These are phyloP conservation scores for Montipora capitata DNA, from an alignment of 92 coral and sea anemone genomes.

Conservation along the genomic window DNA sequence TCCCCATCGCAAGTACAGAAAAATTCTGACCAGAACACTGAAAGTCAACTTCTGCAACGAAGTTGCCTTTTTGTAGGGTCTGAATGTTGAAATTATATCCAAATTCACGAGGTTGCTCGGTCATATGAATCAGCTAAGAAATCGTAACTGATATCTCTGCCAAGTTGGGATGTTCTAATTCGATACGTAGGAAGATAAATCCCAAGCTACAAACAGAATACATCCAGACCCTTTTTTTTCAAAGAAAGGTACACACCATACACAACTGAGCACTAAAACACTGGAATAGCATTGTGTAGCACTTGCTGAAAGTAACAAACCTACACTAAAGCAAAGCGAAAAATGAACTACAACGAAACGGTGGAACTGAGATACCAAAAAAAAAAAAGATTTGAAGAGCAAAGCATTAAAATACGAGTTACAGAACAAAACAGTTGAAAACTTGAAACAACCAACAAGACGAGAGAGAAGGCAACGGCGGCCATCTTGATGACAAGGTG, in stretches of 20 bases:
- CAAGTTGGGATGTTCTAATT: too few relatives aligned
- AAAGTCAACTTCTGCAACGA: neutral
- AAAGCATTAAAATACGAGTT: neutral
- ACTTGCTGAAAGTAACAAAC: neutral
- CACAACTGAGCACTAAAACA: neutral
- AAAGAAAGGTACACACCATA: neutral
- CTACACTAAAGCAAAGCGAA: slow-evolving; percentile 11
- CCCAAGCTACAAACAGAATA: neutral
- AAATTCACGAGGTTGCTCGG: neutral
- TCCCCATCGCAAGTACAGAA: neutral
- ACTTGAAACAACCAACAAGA: neutral
- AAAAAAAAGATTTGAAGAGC: neutral
- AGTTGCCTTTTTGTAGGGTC: slow-evolving; percentile 11
- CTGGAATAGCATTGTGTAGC: neutral
- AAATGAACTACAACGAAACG: neutral
- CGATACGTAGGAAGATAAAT: neutral
- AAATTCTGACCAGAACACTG: neutral
- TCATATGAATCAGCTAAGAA: neutral
- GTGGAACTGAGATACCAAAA: neutral
- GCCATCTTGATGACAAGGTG: slow-evolving; percentile 5
- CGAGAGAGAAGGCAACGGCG: neutral
- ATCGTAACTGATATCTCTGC: neutral
- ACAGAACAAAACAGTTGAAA: neutral
- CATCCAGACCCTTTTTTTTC: slow-evolving; percentile 2
- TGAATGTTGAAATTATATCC: neutral